Evolutionary conservation across 2,797 vertebrate species (phyloP).

Genomic region (Schizothorax lantsangensis): DNA sequence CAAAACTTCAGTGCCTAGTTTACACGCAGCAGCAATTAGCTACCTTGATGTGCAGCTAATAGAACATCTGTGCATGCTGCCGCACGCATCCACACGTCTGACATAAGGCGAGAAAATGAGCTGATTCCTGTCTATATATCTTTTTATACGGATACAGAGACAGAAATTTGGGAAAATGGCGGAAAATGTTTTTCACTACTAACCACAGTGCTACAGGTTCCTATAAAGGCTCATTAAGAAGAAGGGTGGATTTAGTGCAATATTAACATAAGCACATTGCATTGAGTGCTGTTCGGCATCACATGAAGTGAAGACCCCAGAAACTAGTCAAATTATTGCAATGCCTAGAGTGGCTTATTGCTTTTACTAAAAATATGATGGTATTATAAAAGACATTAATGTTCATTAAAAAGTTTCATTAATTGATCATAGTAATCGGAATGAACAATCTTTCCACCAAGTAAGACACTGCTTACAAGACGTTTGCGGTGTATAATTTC

Average conservation of each 20-base stretch:
- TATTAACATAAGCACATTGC: neutral
- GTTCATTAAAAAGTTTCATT: neutral
- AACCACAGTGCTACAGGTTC: conserved; percentile 9
- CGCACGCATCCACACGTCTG: conserved; percentile 21
- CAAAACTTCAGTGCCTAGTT: conserved; percentile 54
- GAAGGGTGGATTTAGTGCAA: neutral
- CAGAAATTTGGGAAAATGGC: neutral
- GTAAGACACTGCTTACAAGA: no score
- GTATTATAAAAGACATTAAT: neutral
- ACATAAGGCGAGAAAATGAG: conserved; percentile 35
- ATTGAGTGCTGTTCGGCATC: neutral
- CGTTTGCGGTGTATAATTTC: neutral
- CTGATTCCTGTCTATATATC: conserved; percentile 12
- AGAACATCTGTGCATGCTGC: conserved; percentile 57
- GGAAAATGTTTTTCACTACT: neutral
- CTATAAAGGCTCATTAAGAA: conserved; percentile 12
- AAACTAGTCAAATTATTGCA: neutral
- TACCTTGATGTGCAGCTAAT: conserved; percentile 64
- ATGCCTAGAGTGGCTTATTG: neutral
- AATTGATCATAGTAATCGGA: neutral
- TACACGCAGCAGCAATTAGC: conserved; percentile 63
- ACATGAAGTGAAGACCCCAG: neutral
- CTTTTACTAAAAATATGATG: neutral
- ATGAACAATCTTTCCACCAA: neutral
- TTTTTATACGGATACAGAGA: neutral